Percentiles rank a stretch among this genome's conserved stretches.
Evolutionary conservation across 2,113 vertebrate genomes (phyloP).

Genomic region (Corydoras maculifer): DNA sequence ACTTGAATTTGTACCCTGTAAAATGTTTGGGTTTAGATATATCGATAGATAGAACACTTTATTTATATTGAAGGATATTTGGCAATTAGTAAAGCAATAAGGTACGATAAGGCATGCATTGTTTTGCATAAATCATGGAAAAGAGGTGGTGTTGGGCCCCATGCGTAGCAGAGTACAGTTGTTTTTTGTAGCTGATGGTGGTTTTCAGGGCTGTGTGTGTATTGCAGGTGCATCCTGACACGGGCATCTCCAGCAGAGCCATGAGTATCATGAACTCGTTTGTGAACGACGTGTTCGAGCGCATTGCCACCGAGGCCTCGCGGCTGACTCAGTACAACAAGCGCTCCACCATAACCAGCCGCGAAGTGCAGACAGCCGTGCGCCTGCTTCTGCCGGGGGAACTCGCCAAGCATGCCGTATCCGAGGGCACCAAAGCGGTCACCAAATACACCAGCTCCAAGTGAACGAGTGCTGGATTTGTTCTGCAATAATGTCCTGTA

Average conservation of each 20-base stretch:
- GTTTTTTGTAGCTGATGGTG: background rate
- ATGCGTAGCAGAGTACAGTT: too few relatives aligned
- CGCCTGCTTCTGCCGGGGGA: constrained; percentile 69
- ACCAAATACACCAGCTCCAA: constrained; percentile 75
- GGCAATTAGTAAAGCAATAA: too few relatives aligned
- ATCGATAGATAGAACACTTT: too few relatives aligned
- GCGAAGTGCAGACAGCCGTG: constrained; percentile 70
- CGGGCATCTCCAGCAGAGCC: constrained; percentile 67
- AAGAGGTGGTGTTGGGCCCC: too few relatives aligned
- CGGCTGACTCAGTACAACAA: constrained; percentile 70
- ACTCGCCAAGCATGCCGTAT: constrained; percentile 71
- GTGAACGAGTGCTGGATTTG: constrained; percentile 35
- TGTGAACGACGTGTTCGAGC: constrained; percentile 68
- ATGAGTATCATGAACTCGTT: constrained; percentile 77
- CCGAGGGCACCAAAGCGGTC: constrained; percentile 70
- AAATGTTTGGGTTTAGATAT: too few relatives aligned
- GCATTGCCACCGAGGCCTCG: constrained; percentile 70
- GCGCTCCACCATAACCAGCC: constrained; percentile 69
- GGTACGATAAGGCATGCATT: too few relatives aligned
- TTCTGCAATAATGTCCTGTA: background rate
- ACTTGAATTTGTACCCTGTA: too few relatives aligned
- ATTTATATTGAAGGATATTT: too few relatives aligned
- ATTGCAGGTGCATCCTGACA: constrained; percentile 66
- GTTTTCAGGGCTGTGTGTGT: background rate
- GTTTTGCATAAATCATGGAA: too few relatives aligned